Base-by-base conservation (phyloP, 1,140 invertebrate species). In the Bombus superbus region DNA sequence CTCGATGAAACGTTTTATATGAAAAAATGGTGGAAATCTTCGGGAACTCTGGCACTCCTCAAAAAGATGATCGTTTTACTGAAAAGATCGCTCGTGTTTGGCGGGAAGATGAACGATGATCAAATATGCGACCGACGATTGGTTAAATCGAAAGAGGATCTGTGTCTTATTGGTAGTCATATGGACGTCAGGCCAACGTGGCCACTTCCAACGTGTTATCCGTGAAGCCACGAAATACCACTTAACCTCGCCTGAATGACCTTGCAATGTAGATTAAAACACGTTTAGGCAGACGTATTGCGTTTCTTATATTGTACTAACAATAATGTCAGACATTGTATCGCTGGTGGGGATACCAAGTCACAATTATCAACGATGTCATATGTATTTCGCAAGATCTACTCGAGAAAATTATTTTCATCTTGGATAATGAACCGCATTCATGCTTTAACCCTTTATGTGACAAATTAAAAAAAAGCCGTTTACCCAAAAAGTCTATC, bases 151-250 rank as follows among this genome's bases (percentile, higher is more conserved):
- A 38, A 76, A 8, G 18, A 28, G 38, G 13, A 38, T 69, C 59
- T 10, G 73, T 64, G 40, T 69, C 53, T 38, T 42, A 77, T 84
- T 71, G 69, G 75, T 73, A n/a, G 32, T 15, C 59, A 32, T 68
- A 6, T 42, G 4, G 28, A n/a, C 15, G 40, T 47, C 42, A 25
- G 32, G 79, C 83, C 86, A 88, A 89, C 86, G 86, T 85, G 86
- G 79, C 83, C 42, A 40, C 40, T 88, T 89, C 72, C 81, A 88
- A 89, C 86, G 83, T 83, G 80, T 81, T 42, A 11, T 18, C 6
- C 6, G 15, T 53, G 28, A 11, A 32, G 84, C 85, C 80, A 86
- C 85, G 83, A 88, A 71, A 44, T 42, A 9, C 42, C 25, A 81
- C 59, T 68, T 44, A 68, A 80, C 38, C 40, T 76, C 47, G 53